phyloP scores from a whole-genome alignment of 1,140 invertebrate genomes.

The Heliconius himera region DNA sequence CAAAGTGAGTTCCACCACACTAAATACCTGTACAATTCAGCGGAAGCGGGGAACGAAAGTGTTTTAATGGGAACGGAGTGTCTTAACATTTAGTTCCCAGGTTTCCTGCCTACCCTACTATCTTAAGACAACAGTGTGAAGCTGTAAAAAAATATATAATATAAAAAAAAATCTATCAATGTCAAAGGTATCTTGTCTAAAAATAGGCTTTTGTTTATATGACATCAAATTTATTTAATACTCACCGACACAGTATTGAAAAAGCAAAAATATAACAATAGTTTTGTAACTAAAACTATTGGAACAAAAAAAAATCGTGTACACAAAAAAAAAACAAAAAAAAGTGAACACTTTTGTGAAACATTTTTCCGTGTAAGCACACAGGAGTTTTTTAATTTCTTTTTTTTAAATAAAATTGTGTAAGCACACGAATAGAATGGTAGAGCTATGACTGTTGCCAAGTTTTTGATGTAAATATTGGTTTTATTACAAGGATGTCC shows the following conservation, averaged over 20 bases:
- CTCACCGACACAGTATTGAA: background rate
- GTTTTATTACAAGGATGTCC: too few species aligned
- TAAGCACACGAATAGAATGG: background rate
- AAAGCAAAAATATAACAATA: background rate
- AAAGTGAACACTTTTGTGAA: background rate
- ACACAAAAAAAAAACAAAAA: background rate
- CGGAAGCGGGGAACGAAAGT: too few species aligned
- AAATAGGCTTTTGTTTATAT: background rate
- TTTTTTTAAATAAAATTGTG: conserved; percentile 1
- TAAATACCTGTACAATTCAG: too few species aligned
- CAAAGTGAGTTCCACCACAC: too few species aligned
- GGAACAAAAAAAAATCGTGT: background rate
- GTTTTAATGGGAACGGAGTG: too few species aligned
- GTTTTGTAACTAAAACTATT: background rate
- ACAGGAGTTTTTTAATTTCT: background rate
- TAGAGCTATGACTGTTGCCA: background rate
- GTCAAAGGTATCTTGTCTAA: too few species aligned
- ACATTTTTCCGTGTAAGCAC: background rate
- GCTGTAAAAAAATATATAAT: too few species aligned
- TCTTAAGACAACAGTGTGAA: too few species aligned
- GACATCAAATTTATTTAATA: background rate
- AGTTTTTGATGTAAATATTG: background rate
- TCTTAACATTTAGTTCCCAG: too few species aligned
- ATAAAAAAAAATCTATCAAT: too few species aligned
- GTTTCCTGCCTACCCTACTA: too few species aligned